phyloP scores from a whole-genome alignment of 2,888 invertebrate genomes.

The Monochamus alternatus region DNA sequence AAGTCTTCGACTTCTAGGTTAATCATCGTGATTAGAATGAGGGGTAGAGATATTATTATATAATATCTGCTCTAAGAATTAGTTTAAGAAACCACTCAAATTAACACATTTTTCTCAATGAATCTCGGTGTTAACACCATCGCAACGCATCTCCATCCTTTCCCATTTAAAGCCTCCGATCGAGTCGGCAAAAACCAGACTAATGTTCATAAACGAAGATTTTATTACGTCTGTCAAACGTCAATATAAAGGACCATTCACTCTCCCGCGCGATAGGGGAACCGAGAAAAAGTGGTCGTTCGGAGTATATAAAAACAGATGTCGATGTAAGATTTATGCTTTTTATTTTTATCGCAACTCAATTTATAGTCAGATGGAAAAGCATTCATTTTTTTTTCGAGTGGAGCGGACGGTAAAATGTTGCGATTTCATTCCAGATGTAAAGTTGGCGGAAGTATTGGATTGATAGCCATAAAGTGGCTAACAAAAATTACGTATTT shows the following conservation, averaged over 20 bases:
- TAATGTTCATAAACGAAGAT: conserved; percentile 12
- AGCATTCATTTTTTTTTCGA: not conserved
- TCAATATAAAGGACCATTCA: not conserved
- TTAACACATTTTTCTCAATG: not conserved
- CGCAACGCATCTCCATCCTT: not conserved
- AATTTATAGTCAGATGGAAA: conserved; percentile 4
- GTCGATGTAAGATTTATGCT: conserved; percentile 6
- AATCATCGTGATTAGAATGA: too few relatives aligned
- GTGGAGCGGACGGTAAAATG: not conserved
- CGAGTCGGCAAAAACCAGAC: not conserved
- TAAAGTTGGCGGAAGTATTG: too few relatives aligned
- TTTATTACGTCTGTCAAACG: not conserved
- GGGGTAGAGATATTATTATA: too few relatives aligned
- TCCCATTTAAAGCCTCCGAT: not conserved
- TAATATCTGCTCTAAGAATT: too few relatives aligned
- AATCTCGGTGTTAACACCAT: not conserved
- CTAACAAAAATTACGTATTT: too few relatives aligned
- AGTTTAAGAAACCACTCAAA: too few relatives aligned
- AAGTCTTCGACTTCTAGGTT: too few relatives aligned
- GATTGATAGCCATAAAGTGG: not conserved
- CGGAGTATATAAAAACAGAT: not conserved
- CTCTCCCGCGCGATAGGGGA: not conserved
- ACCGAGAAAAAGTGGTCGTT: not conserved
- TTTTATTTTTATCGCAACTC: conserved; percentile 8
- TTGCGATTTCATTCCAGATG: not conserved